A percentile compares a stretch with the other conserved stretches of the same genome.
These are phyloP conservation scores for Alloplasta piceator DNA, from an alignment of 2,888 invertebrate species.

Conservation along the genomic window DNA sequence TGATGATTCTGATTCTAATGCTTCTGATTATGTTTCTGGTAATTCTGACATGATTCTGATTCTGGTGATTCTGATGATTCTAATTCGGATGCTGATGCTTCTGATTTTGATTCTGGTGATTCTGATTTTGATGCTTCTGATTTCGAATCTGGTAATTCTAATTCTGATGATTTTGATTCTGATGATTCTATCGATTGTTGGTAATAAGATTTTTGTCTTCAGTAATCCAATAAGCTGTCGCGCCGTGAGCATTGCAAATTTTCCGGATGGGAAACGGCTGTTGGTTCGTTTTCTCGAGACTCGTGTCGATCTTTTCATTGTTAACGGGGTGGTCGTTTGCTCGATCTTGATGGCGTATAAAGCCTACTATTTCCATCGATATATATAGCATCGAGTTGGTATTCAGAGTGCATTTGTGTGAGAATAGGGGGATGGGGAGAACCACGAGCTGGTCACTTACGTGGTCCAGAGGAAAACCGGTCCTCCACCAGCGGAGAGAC, in stretches of 20 bases:
- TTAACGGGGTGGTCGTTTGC: conserved; percentile 30
- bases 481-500: conserved; percentile 39
- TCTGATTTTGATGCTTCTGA: no score
- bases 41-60: no score
- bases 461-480: conserved; percentile 59
- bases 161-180: no score
- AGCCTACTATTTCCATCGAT: not conserved
- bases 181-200: no score
- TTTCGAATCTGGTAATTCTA: no score
- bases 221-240: no score
- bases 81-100: no score
- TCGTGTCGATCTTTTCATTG: conserved; percentile 43
- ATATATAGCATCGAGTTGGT: not conserved
- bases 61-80: no score
- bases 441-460: conserved; percentile 41
- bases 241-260: not conserved
- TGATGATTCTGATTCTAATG: no score
- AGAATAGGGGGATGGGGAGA: not conserved
- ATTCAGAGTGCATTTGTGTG: not conserved
- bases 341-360: conserved; percentile 45
- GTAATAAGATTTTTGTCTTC: no score
- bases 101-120: no score
- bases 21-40: no score
- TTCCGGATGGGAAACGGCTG: not conserved
- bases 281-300: conserved; percentile 17